phyloP scores from a whole-genome alignment of 2,113 vertebrate genomes.

The Calyptommatus sinebrachiatus region DNA sequence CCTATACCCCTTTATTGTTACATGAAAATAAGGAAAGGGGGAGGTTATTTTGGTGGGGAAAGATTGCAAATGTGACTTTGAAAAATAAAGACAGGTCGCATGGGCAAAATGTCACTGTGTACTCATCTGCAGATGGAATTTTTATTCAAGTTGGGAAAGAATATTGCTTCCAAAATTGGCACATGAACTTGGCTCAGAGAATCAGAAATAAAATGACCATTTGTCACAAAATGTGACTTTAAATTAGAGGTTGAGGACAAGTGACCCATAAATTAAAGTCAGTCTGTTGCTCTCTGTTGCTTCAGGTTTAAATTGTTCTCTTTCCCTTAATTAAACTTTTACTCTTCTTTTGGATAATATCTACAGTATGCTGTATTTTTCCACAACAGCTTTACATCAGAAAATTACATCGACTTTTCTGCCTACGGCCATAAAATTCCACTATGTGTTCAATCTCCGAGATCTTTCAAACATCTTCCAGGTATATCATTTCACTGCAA shows the following conservation, averaged over 20 bases:
- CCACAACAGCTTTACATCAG: slow-evolving; percentile 71
- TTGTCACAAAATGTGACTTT: fast-evolving
- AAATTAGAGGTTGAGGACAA: fast-evolving
- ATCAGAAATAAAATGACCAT: fast-evolving
- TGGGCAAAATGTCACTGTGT: neutral
- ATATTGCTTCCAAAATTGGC: neutral
- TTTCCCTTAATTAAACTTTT: neutral
- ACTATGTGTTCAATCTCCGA: slow-evolving; percentile 77
- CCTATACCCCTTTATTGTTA: too few relatives aligned
- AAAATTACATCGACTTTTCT: slow-evolving; percentile 65
- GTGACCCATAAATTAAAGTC: neutral
- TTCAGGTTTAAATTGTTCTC: neutral
- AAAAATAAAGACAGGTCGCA: neutral
- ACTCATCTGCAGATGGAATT: neutral
- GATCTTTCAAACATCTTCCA: slow-evolving; percentile 79
- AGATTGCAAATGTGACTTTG: neutral
- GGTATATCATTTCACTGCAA: slow-evolving; percentile 52
- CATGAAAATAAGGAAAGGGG: too few relatives aligned
- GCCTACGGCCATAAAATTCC: slow-evolving; percentile 78
- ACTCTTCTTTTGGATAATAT: neutral
- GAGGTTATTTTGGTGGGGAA: too few relatives aligned
- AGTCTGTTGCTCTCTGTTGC: neutral
- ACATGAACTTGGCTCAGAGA: neutral
- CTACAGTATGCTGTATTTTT: neutral
- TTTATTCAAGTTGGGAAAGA: neutral